Base-by-base conservation (phyloP, 1,140 invertebrate genomes). In the Holcopasites calliopsidis region DNA sequence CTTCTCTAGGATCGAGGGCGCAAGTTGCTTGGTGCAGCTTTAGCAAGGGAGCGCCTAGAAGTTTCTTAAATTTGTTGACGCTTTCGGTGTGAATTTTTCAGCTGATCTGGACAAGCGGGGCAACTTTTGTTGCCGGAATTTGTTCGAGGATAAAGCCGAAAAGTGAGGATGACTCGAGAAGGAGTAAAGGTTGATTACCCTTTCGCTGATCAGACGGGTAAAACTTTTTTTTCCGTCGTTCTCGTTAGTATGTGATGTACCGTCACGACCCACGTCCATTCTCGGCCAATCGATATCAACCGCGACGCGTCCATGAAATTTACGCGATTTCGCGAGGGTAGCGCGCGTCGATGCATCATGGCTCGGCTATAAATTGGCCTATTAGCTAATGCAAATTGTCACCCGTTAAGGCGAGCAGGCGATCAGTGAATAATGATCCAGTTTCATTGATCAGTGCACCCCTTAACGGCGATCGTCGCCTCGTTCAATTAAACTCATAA, bases 331-430 rank as follows among this genome's bases (percentile, higher is more conserved):
- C 8, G 49, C 35, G 18, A 16, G 23, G 6, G 49, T 4, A 6
- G 23, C 11, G 44, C 4, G 42, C 28, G 10, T 69, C 50, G 65
- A 69, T 70, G 47, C 57, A 58, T 62, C 52, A 42, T 28, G 18
- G 13, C 3, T 18, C 1, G 31, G 3, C 31, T 18, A 23, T 28
- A 35, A 40, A 60, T 23, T 58, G 49, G 33, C n/a, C 33, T 60
- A 81, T 80, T 81, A 79, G 54, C 52, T 57, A 66, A 80, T 65
- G 76, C 68, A 54, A 79, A 79, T 79, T 35, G 79, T 71, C 77
- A 47, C 18, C 64, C 26, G 54, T 60, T 75, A 72, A 80, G 55
- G 77, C 23, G 38, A 60, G 10, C 28, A 42, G 33, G 21, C 28
- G 71, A 61, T 49, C 52, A 35, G 16, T 52, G 71, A 71, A 40